Base-by-base conservation (phyloP, 2,888 invertebrate species). In the Eretmocerus hayati region DNA sequence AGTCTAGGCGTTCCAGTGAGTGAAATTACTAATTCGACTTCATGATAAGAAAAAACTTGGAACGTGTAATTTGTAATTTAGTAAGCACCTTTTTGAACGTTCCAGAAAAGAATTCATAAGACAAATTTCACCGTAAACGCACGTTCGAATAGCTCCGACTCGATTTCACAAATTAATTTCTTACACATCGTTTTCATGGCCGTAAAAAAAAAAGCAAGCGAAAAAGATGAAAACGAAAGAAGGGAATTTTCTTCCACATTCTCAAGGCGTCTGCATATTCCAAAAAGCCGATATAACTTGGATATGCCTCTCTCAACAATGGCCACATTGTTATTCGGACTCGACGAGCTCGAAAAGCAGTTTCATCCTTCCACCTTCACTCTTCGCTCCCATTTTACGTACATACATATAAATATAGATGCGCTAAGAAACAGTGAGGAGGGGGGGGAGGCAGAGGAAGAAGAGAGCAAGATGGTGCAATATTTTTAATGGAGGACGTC, bases 401-500 rank as follows among this genome's bases (percentile, higher is more conserved):
- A 4, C 19, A 19, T 15, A 22, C 8, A 26, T 6, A 26, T 26
- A 26, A 9, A 26, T 26, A 26, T 26, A 11, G 4, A 23, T 22
- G 59, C 58, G 49, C 47, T 48, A 56, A n/a, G n/a, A n/a, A n/a
- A n/a, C n/a, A n/a, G n/a, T n/a, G n/a, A n/a, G n/a, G n/a, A n/a
- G n/a, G n/a, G n/a, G n/a, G n/a, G n/a, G n/a, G n/a, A n/a, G n/a
- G n/a, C n/a, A n/a, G n/a, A n/a, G n/a, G n/a, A n/a, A n/a, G n/a
- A n/a, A n/a, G n/a, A n/a, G 59, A 59, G 58, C 62, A 67, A 68
- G 67, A 66, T 65, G 67, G 63, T 64, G 68, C 66, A 69, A 67
- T 69, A 70, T 69, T 70, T 69, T 69, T 69, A 70, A 69, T 68
- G 69, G 69, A 66, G 63, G 65, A 62, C 64, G 67, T 66, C 66